Evolutionary conservation across 2,113 vertebrate species (phyloP), one percentile per base, ranked within the genome.

Genomic region (Puntigrus tetrazona): DNA sequence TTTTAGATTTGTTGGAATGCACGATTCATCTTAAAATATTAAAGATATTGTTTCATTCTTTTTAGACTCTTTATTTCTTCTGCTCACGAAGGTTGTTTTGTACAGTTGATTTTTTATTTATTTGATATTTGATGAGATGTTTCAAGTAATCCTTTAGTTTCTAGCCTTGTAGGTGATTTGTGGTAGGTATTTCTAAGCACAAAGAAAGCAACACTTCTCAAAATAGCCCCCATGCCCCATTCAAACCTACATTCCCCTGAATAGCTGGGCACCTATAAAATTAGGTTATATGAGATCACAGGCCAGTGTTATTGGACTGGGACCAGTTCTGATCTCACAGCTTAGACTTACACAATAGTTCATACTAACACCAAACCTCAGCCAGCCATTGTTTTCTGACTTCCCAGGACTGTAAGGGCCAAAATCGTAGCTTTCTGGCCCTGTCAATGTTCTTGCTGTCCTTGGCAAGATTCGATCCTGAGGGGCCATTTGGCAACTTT

Each of bases 351-450:
- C 43, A 87, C 82, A 81, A 81, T 57, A 14, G 75, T 67, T 59
- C 38, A 84, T 61, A 47, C 81, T 75, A 82, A 82, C 38, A 83
- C 27, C 31, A 79, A 22, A 10, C 34, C 75, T 43, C 18, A 83
- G 80, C 81, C 84, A 86, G 84, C 38, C 77, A 83, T 83, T 83
- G 87, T 86, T 79, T 67, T 80, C 67, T n/a, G 43, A 78, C 82
- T 85, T 74, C 63, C 80, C 59, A 65, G 31, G 63, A 72, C 72
- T 50, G 57, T 36, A 36, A 81, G 82, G 55, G 41, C 63, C 61
- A 55, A 67, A 80, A 84, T 70, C 6, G 16, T 50, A 47, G 38
- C 85, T 55, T 50, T 41, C 78, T 41, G 70, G 82, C 70, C 77
- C 67, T n/a, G 65, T 72, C 43, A 31, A 43, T 55, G 55, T 61